Evolutionary conservation across 2,113 vertebrate genomes (phyloP).

Genomic region (Corapipo altera): DNA sequence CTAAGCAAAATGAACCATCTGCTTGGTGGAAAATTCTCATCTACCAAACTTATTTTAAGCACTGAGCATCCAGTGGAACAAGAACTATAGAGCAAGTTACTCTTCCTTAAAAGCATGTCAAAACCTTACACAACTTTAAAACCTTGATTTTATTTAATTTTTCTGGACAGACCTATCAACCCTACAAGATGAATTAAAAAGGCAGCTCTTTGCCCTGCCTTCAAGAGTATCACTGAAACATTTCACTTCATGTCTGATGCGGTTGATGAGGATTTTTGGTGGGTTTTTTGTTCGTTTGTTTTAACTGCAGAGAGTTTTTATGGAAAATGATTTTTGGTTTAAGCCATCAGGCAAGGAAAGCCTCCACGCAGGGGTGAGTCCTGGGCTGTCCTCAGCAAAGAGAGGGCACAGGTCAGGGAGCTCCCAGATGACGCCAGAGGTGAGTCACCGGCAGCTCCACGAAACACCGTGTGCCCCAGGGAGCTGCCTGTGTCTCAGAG

Average conservation of each 20-base stretch:
- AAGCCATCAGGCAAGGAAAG: neutral
- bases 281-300: neutral
- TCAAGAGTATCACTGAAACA: neutral
- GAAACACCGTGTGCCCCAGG: rapidly evolving
- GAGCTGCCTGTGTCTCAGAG: neutral
- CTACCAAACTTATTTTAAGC: neutral
- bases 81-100: neutral
- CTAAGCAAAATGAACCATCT: neutral
- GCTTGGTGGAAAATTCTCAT: neutral
- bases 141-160: neutral
- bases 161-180: neutral
- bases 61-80: neutral
- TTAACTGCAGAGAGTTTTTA: neutral
- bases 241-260: neutral
- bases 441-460: neutral
- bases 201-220: neutral
- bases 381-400: rapidly evolving
- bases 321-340: neutral
- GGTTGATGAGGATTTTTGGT: neutral
- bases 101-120: neutral
- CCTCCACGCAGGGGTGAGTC: neutral
- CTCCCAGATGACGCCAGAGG: neutral
- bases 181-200: neutral
- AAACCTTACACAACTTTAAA: neutral
- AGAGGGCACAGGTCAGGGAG: neutral